Evolutionary conservation across 2,797 vertebrate species (phyloP), one percentile per base, ranked within the genome.

Genomic region (Apogon hyalosoma): DNA sequence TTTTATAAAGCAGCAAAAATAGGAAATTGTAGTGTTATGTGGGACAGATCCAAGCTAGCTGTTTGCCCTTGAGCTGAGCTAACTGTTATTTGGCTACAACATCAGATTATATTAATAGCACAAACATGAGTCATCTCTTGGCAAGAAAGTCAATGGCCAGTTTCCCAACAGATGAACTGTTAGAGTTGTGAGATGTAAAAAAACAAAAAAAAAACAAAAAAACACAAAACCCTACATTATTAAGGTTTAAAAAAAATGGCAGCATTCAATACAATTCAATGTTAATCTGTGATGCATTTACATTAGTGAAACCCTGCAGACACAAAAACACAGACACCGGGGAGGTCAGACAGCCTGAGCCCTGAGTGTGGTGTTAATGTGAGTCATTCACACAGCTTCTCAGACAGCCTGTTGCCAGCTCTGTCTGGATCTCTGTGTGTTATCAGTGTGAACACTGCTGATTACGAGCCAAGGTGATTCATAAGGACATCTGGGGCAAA

Each of bases 401-500:
- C 69, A 76, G 62, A 47, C 80, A 48, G 57, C 50, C 40, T 39
- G 77, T 51, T 75, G 65, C 57, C 73, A 53, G 47, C 46, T 60
- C 67, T 71, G 80, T 87, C 84, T 84, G 79, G 63, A 69, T 75
- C 67, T 72, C 41, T 77, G 55, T 46, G 70, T 66, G 79, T 88
- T 87, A 84, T 78, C 84, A 62, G 64, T 56, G 59, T 1, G 8
- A 64, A 54, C 3, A 5, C 67, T 42, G 79, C 66, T 70, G 67
- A 81, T 75, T 76, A 61, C 19, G 54, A 69, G 71, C 64, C 77
- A 62, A 71, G 75, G 80, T 86, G 85, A 83, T 85, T 87, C 73
- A 81, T 66, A 52, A 82, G 63, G 73, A 82, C 86, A 77, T 82
- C 73, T 87, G 79, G 71, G 56, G 49, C 24, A 65, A 83, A 69